Base-by-base conservation (phyloP, 30 jellyfish, hydroid and myxozoan genomes). In the Aurelia aurita complex sp. Pacific region DNA sequence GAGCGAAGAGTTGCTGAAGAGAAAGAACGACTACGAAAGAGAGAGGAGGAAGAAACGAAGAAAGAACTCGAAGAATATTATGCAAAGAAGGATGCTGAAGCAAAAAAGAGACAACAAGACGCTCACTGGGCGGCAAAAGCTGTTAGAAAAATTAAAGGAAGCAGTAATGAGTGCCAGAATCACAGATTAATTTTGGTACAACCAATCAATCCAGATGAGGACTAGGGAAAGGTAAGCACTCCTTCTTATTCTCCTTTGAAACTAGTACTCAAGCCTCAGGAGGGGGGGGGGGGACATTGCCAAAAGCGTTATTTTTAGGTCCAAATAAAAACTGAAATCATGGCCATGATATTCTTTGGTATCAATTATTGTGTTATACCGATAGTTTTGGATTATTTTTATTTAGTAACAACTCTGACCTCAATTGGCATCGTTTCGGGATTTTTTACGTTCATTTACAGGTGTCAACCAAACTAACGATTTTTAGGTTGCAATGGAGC, bases 141-240 rank as follows among this genome's bases (percentile, higher is more conserved):
- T n/a, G 29, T 63, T 14, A 46, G 65, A 11, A 80, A 40, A 51
- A 32, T 29, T 1, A 66, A 61, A 18, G 35, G 50, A 50, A 50
- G 10, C n/a, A 80, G 19, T 64, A 6, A 32, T 32, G 50, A 36
- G 46, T 64, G 34, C 13, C 8, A 80, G 16, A 12, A 42, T 40
- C 52, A 42, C 52, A 46, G 82, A 14, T 3, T 80, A 8, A 54
- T 80, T 42, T 51, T 80, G 10, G 90, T 80, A 34, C 82, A 80
- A 73, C 82, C 90, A 1, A 40, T 80, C 65, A 67, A 80, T 33
- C 63, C 34, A 11, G 23, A 42, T 69, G 90, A 80, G 10, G 66
- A 80, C 18, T 50, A 66, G n/a, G 77, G 57, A 23, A 6, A 70
- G 80, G 80, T 70, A 13, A 70, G 33, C 29, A 4, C 4, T 16